Evolutionary conservation across 2,797 vertebrate species (phyloP), one percentile per base, ranked within the genome.

Genomic region (Amazonetta brasiliensis): DNA sequence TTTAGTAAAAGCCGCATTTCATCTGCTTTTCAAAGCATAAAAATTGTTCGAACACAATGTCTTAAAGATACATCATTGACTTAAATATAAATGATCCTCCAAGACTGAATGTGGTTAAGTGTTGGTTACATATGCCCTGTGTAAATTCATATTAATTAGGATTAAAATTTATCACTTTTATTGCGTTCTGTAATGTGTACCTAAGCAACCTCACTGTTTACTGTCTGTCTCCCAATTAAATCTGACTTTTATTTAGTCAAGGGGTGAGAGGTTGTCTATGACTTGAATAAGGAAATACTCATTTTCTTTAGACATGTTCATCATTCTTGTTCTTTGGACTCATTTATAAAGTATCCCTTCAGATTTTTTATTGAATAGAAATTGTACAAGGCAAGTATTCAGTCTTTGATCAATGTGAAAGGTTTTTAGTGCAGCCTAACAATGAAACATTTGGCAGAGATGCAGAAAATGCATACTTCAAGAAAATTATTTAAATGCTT

Each of bases 301-400:
- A 44, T 91, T 92, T 94, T 92, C 37, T 33, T 94, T 72, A 87
- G 15, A 17, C 35, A 5, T 15, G 23, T 81, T 92, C 60, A 78
- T 68, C 35, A 35, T 12, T 94, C 22, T 68, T 94, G 37, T 28
- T 80, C 73, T 66, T 89, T 85, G 31, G 64, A 31, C 48, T 84
- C 44, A 75, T 83, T 92, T 93, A 37, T 91, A 67, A 94, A 94
- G 66, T 81, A 85, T 12, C 25, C 60, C 67, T 92, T 86, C 62
- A 75, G n/a, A 39, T 31, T 66, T 82, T 87, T 80, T 67, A 72
- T 88, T 91, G 30, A 81, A 46, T 12, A 72, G 39, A 59, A 81
- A 58, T 80, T 84, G 79, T 78, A 10, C 37, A 55, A 72, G 28
- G 19, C n/a, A 55, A 52, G 4, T 68, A 30, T 72, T 62, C 83